Conservation (phyloP, 2,797 vertebrate genomes). For the Phalanger gymnotis region DNA sequence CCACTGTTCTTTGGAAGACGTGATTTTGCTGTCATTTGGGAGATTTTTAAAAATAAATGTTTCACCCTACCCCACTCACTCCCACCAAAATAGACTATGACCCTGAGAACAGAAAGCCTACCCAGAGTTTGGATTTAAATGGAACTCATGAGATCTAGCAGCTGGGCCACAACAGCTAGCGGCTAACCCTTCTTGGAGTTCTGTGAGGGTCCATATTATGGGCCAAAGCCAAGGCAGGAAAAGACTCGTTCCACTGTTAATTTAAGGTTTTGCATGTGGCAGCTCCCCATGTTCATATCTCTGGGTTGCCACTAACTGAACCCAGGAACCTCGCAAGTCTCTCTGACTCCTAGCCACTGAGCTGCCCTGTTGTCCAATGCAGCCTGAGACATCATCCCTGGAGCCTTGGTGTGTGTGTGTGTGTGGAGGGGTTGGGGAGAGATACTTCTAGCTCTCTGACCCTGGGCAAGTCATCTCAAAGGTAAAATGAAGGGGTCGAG, state of each 20-base stretch:
- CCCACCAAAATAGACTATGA: slow-evolving; percentile 34
- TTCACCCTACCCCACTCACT: slow-evolving; percentile 18
- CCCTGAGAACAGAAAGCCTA: slow-evolving; percentile 44
- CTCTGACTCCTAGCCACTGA: neutral
- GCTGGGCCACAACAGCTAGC: neutral
- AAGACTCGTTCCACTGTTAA: neutral
- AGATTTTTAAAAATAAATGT: slow-evolving; percentile 62
- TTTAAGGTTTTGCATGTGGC: neutral
- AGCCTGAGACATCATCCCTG: neutral
- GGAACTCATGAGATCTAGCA: slow-evolving; percentile 13
- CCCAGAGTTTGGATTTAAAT: slow-evolving; percentile 31
- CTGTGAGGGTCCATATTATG: neutral
- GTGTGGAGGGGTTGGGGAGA: neutral
- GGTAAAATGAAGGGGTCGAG: neutral
- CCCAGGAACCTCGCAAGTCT: neutral
- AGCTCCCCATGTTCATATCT: neutral
- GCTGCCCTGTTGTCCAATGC: neutral
- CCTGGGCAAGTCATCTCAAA: neutral
- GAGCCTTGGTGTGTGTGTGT: neutral
- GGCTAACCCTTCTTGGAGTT: neutral
- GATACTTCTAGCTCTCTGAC: neutral
- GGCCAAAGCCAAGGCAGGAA: slow-evolving; percentile 43
- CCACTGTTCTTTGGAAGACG: slow-evolving; percentile 12
- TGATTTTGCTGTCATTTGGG: slow-evolving; percentile 2
- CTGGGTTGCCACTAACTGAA: neutral